Conservation (phyloP, 2,113 vertebrate species). For the Pseudorasbora parva region DNA sequence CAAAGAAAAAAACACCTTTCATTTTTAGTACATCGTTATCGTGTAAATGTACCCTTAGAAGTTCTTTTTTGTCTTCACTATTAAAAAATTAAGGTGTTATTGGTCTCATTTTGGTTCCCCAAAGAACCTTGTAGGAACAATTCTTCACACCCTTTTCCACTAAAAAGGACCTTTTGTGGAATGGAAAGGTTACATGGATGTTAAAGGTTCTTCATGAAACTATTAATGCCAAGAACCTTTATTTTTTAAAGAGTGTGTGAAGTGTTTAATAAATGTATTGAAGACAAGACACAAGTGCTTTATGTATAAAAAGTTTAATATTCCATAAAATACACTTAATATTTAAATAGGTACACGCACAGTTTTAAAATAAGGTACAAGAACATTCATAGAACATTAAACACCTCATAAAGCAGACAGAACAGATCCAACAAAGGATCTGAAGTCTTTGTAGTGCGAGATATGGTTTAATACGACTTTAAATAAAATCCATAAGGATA, state of each 20-base stretch:
- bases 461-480: conserved; percentile 57
- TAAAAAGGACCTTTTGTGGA: too few relatives aligned
- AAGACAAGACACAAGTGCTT: conserved; percentile 8
- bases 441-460: conserved; percentile 62
- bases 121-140: too few relatives aligned
- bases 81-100: too few relatives aligned
- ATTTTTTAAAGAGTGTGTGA: not conserved
- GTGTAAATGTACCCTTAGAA: too few relatives aligned
- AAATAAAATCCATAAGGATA: conserved; percentile 55
- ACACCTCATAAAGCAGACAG: conserved; percentile 64
- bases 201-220: too few relatives aligned
- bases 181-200: too few relatives aligned
- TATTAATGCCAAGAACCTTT: too few relatives aligned
- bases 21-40: too few relatives aligned
- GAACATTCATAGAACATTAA: conserved; percentile 60
- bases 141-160: too few relatives aligned
- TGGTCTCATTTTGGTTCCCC: too few relatives aligned
- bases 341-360: conserved; percentile 71
- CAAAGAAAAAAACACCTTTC: too few relatives aligned
- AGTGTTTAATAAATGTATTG: not conserved
- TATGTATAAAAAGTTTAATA: conserved; percentile 74
- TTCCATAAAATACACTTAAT: conserved; percentile 69
- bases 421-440: conserved; percentile 41
- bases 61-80: too few relatives aligned
- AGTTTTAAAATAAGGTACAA: conserved; percentile 61